phyloP scores from a whole-genome alignment of 2,113 vertebrate species.

The Petroica traversi region DNA sequence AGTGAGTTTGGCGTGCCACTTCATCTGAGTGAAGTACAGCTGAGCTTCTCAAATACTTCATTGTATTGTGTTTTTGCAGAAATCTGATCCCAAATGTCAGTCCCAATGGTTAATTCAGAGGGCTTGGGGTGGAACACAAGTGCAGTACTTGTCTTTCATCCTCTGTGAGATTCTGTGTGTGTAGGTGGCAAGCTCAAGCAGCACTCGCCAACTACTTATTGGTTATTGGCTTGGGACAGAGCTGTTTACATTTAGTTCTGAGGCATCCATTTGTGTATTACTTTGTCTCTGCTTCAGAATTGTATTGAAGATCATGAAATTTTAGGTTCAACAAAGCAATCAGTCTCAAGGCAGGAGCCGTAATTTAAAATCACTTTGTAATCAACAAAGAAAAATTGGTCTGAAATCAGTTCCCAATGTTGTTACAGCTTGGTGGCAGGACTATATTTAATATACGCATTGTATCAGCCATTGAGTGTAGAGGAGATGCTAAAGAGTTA shows the following conservation, averaged over 20 bases:
- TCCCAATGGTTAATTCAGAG: neutral
- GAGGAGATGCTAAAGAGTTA: neutral
- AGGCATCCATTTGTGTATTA: neutral
- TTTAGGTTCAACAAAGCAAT: neutral
- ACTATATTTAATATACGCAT: neutral
- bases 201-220: neutral
- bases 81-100: constrained; percentile 40
- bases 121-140: constrained; percentile 11
- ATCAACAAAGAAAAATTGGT: neutral
- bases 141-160: neutral
- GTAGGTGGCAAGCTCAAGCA: constrained; percentile 28
- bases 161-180: neutral
- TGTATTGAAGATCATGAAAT: neutral
- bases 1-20: neutral
- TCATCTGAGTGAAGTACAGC: neutral
- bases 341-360: neutral
- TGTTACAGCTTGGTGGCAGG: neutral
- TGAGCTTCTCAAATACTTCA: neutral
- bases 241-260: neutral
- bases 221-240: neutral
- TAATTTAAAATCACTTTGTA: neutral
- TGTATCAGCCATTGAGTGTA: neutral
- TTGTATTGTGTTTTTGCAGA: neutral
- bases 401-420: neutral
- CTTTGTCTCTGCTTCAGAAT: neutral